A percentile compares a stretch with the other conserved stretches of the same genome.
These are phyloP conservation scores for Cromileptes altivelis DNA, from an alignment of 2,113 vertebrate genomes.

Conservation along the genomic window DNA sequence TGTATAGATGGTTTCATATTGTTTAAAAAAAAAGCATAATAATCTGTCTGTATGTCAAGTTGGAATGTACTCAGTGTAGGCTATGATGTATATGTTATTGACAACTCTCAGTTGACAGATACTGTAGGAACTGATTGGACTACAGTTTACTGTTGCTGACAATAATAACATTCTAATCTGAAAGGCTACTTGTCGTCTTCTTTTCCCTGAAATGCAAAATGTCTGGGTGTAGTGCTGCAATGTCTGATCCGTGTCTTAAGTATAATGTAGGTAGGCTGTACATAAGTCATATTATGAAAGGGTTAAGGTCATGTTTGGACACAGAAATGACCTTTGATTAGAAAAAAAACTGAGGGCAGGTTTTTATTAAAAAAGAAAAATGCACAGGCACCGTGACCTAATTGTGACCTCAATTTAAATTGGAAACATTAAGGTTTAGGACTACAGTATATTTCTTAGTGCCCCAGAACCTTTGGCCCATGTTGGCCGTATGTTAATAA, in stretches of 20 bases:
- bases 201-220: neutral
- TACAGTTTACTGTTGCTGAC: constrained; percentile 66
- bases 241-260: neutral
- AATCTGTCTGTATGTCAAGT: constrained; percentile 66
- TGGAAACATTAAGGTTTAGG: neutral
- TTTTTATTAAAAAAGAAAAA: neutral
- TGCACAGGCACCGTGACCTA: neutral
- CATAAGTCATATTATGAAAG: constrained; percentile 20
- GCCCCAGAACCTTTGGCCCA: neutral
- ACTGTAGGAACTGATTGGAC: constrained; percentile 58
- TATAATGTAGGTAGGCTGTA: neutral
- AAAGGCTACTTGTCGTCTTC: constrained; percentile 36
- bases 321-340: constrained; percentile 49
- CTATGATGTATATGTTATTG: constrained; percentile 64
- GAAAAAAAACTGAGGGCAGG: neutral
- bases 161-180: constrained; percentile 64
- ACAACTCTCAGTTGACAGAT: constrained; percentile 50
- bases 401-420: neutral
- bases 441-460: too few relatives aligned
- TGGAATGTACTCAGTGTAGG: constrained; percentile 68
- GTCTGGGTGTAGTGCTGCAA: neutral
- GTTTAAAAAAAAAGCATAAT: constrained; percentile 55
- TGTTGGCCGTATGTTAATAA: neutral
- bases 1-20: constrained; percentile 65
- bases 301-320: constrained; percentile 26